A percentile compares a stretch with the other conserved stretches of the same genome.
Conservation (phyloP, 2,113 vertebrate genomes). For the Coturnix japonica region DNA sequence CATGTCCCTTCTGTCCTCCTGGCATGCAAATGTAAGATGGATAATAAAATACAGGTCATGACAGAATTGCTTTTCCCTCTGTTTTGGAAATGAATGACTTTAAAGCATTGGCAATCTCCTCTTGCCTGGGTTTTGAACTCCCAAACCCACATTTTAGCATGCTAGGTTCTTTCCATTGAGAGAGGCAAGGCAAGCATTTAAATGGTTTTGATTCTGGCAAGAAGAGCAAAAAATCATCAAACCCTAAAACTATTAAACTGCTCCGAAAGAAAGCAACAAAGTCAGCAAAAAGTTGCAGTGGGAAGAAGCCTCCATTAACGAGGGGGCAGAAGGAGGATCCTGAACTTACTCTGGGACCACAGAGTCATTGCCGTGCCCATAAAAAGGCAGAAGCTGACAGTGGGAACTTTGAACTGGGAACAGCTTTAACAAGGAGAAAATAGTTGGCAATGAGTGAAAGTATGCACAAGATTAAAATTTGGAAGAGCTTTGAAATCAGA, state of each 20-base stretch:
- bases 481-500: background rate
- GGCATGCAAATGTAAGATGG: background rate
- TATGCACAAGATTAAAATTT: background rate
- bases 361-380: background rate
- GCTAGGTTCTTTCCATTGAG: background rate
- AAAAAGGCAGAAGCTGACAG: background rate
- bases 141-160: background rate
- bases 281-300: background rate
- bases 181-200: background rate
- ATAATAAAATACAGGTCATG: constrained; percentile 44
- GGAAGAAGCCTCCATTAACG: background rate
- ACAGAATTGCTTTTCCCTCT: constrained; percentile 26
- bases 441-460: background rate
- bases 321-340: background rate
- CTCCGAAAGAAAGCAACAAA: background rate
- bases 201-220: constrained; percentile 34
- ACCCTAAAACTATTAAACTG: background rate
- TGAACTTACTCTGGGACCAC: background rate
- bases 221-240: constrained; percentile 6
- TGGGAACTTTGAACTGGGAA: background rate
- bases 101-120: constrained; percentile 30
- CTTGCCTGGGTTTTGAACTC: constrained; percentile 23
- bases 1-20: constrained; percentile 44
- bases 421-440: background rate
- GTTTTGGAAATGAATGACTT: constrained; percentile 39